Base-by-base conservation (phyloP, 2,797 vertebrate species). In the Myoxocephalus aenaeus region DNA sequence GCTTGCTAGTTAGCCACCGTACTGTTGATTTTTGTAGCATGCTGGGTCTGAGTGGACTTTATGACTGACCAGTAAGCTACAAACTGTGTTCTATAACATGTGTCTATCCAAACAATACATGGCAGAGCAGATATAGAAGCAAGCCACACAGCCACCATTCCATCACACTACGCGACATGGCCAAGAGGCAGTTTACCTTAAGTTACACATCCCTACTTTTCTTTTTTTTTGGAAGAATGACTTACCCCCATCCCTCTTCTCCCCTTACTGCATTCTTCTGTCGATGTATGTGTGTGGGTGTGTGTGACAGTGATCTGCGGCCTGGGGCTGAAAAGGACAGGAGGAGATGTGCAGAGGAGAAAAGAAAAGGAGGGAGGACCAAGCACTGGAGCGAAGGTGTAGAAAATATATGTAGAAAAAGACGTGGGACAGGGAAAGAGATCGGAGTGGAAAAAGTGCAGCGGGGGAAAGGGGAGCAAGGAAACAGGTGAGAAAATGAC, bases 231-330 rank as follows among this genome's bases (percentile, higher is more conserved):
- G 6, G 9, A n/a, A 44, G 36, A 65, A 63, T 73, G 36, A 65
- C 53, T 63, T 69, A 11, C 46, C 61, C 29, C 69, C 40, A n/a
- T 18, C 71, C 75, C 25, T 62, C 65, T 68, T 84, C 77, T 89
- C 67, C 73, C 36, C 53, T 87, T 87, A 79, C 84, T 63, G 59
- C 82, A 89, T 91, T 84, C 77, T 73, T 85, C 72, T 77, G 29
- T 67, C 20, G 82, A 65, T 69, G 65, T 66, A 22, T 84, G 67
- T 69, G 65, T 12, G 56, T 12, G 56, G 8, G 48, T 71, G 57
- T 78, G 64, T 80, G 73, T 77, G 80, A 83, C 84, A 86, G 79
- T 66, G 83, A 92, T 91, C 84, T 25, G 40, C 71, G 67, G 81
- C 86, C 84, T 62, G 58, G 32, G 82, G 91, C 86, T 75, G 76